Evolutionary conservation across 64 coral and sea anemone genomes (phyloP).

Genomic region (Pocillopora verrucosa): DNA sequence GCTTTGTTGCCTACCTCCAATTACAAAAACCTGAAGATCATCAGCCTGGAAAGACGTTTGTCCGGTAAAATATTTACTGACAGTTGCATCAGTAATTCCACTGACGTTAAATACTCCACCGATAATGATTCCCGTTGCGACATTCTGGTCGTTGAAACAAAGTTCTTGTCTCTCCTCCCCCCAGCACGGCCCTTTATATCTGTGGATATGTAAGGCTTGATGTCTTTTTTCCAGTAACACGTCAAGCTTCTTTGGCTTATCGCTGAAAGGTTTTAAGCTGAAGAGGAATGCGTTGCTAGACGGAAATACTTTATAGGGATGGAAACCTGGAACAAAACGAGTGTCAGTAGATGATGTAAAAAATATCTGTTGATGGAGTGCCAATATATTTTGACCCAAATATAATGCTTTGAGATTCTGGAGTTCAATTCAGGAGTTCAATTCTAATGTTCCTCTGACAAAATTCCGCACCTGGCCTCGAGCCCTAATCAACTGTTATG

Average conservation of each 20-base stretch:
- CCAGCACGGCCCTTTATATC: neutral
- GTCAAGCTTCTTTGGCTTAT: neutral
- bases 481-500: too few species aligned
- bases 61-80: neutral
- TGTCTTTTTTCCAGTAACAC: neutral
- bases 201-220: neutral
- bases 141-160: neutral
- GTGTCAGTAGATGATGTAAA: neutral
- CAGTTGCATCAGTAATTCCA: neutral
- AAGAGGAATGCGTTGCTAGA: constrained; percentile 24
- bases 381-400: too few species aligned
- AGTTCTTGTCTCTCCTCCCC: neutral
- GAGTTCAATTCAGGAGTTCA: neutral
- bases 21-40: neutral
- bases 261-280: neutral
- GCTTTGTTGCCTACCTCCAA: neutral
- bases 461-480: too few species aligned
- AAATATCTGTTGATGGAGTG: neutral
- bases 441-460: too few species aligned
- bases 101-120: neutral
- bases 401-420: neutral
- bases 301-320: neutral
- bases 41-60: neutral
- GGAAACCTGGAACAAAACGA: neutral
- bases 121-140: neutral